These are phyloP conservation scores for Lepus americanus DNA, from an alignment of 2,113 vertebrate species.

Conservation along the genomic window DNA sequence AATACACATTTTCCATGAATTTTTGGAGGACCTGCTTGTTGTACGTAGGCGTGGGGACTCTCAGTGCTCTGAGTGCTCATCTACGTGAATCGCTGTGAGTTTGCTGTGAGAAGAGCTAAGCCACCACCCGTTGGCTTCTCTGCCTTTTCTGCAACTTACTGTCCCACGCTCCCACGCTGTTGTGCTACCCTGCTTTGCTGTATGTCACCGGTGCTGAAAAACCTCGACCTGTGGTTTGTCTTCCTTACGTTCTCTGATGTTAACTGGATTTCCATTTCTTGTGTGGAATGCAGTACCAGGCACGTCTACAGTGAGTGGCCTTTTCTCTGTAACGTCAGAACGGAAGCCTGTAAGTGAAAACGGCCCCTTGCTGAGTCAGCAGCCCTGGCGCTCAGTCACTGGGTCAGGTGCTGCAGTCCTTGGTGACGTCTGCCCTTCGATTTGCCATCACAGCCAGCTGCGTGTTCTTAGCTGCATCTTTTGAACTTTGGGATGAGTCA, in stretches of 20 bases:
- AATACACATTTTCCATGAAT: no score
- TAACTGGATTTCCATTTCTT: not conserved
- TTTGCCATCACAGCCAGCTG: not conserved
- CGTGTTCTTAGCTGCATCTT: not conserved
- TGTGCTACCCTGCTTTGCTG: not conserved
- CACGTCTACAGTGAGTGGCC: not conserved
- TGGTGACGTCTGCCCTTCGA: not conserved
- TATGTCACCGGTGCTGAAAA: not conserved
- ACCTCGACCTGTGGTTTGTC: not conserved
- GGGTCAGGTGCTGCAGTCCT: not conserved
- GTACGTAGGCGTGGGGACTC: not conserved
- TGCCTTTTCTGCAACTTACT: not conserved
- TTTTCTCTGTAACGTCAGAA: constrained; percentile 7
- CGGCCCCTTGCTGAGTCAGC: not conserved
- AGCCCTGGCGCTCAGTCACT: not conserved
- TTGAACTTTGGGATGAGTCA: constrained; percentile 14
- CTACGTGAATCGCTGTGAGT: not conserved
- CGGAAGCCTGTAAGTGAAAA: not conserved
- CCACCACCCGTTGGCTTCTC: fast-evolving
- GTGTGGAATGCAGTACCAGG: not conserved
- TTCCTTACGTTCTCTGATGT: not conserved
- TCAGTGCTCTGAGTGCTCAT: fast-evolving
- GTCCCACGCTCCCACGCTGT: not conserved
- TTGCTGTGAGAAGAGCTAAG: not conserved
- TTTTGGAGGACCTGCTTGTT: no score